Percentiles rank a stretch among this genome's conserved stretches.
Evolutionary conservation across 1,140 invertebrate species (phyloP).

Genomic region (Mercenaria mercenaria): DNA sequence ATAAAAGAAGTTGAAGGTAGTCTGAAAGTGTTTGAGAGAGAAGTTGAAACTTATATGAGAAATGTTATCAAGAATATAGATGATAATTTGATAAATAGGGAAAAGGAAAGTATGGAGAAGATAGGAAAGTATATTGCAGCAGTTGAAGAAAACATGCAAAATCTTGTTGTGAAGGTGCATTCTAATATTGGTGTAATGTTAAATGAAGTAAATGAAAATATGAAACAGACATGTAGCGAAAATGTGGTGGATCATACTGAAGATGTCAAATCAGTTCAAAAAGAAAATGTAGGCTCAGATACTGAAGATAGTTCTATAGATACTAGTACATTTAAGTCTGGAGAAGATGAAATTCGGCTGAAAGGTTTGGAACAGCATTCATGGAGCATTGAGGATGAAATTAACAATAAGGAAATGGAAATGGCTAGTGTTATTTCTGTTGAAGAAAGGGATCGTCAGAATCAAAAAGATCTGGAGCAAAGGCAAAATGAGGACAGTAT

Average conservation of each 20-base stretch:
- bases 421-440: conserved; percentile 1
- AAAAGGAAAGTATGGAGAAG: conserved; percentile 7
- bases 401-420: neutral
- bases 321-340: neutral
- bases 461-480: neutral
- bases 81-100: neutral
- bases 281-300: neutral
- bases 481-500: neutral
- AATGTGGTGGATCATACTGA: neutral
- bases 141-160: neutral
- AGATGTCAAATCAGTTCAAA: neutral
- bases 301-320: neutral
- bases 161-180: neutral
- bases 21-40: conserved; percentile 31
- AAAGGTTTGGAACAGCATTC: neutral
- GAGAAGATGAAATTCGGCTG: neutral
- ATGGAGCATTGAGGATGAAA: neutral
- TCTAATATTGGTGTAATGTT: neutral
- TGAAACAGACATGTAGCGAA: neutral
- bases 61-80: conserved; percentile 12
- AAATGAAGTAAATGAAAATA: neutral
- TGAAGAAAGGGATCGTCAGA: neutral
- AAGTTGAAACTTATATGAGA: conserved; percentile 29
- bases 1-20: conserved; percentile 21
- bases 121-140: neutral